phyloP scores from a whole-genome alignment of 1,140 invertebrate genomes.

The Brachionus paranguensis region DNA sequence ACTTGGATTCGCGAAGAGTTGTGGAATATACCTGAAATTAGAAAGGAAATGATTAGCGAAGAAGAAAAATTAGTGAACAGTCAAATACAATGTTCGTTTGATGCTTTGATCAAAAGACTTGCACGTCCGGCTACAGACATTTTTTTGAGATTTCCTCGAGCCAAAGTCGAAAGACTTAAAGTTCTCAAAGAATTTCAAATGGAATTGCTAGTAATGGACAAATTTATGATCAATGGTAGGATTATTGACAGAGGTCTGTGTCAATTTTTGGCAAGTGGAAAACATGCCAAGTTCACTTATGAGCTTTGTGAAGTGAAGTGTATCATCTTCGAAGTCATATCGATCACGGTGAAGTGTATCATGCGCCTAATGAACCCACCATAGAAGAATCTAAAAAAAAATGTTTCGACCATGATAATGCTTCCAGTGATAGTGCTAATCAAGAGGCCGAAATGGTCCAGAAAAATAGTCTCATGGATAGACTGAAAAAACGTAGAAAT shows the following conservation, averaged over 20 bases:
- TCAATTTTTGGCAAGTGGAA: no score
- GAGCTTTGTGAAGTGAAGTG: no score
- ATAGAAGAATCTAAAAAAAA: background rate
- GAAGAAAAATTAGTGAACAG: background rate
- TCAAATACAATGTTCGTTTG: background rate
- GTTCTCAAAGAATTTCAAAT: background rate
- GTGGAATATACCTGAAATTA: background rate
- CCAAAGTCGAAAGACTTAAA: background rate
- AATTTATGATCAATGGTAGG: conserved; percentile 1
- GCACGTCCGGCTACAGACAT: background rate
- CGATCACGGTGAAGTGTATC: background rate
- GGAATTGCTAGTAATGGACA: conserved; percentile 2
- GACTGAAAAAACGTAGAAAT: background rate
- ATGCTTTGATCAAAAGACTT: background rate
- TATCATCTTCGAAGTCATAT: no score
- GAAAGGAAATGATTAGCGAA: background rate
- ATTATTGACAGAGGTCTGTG: background rate
- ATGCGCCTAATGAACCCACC: background rate
- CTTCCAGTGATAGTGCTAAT: background rate
- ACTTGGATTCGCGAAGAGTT: background rate
- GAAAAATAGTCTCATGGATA: background rate
- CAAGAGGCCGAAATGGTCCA: background rate
- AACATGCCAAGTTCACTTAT: background rate
- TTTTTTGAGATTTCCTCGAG: background rate
- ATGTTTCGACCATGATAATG: background rate